phyloP scores from a whole-genome alignment of 2,888 invertebrate genomes.

The Melolontha melolontha region DNA sequence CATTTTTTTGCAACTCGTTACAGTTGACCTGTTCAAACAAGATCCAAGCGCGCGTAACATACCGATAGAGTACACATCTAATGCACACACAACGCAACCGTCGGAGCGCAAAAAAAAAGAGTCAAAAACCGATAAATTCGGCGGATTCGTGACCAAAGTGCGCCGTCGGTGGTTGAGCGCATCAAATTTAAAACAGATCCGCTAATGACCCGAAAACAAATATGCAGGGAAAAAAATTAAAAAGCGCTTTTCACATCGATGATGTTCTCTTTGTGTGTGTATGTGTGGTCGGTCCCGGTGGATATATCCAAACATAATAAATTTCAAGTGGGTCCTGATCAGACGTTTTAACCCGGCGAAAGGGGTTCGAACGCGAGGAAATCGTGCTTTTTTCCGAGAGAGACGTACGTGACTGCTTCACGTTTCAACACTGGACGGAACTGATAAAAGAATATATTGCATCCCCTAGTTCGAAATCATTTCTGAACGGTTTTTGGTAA shows the following conservation, averaged over 20 bases:
- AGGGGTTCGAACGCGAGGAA: slow-evolving; percentile 14
- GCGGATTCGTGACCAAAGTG: slow-evolving; percentile 24
- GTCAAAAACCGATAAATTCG: slow-evolving; percentile 28
- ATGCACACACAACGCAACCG: too few relatives aligned
- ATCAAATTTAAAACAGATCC: slow-evolving; percentile 40
- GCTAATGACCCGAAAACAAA: slow-evolving; percentile 42
- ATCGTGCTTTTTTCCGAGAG: slow-evolving; percentile 22
- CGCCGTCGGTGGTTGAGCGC: slow-evolving; percentile 3
- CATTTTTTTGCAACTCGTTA: too few relatives aligned
- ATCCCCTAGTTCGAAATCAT: background rate
- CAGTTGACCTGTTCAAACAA: too few relatives aligned
- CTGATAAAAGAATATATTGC: slow-evolving; percentile 38
- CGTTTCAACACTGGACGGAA: slow-evolving; percentile 17
- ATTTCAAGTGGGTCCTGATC: slow-evolving; percentile 18
- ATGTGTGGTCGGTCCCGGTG: background rate
- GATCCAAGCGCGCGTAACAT: too few relatives aligned
- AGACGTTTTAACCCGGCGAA: background rate
- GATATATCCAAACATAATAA: slow-evolving; percentile 26
- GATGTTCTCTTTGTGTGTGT: background rate
- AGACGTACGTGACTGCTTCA: background rate
- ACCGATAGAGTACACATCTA: too few relatives aligned
- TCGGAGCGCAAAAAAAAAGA: background rate
- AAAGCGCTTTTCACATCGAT: slow-evolving; percentile 32
- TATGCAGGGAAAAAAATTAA: slow-evolving; percentile 36
- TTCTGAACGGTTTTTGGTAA: too few relatives aligned